phyloP scores from a whole-genome alignment of 2,888 invertebrate genomes.

The Andricus curvator region DNA sequence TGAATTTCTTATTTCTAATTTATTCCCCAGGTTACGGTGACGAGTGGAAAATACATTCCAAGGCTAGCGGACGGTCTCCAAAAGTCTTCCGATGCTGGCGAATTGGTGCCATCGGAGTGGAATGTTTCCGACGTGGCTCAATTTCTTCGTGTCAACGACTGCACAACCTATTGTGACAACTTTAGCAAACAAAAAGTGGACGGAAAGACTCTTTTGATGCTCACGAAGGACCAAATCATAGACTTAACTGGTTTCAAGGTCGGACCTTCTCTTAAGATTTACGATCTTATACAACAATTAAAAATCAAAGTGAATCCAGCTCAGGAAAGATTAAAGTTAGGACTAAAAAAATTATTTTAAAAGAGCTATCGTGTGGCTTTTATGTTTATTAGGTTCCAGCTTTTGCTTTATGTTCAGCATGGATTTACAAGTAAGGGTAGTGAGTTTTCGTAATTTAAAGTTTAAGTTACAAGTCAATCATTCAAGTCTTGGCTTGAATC shows the following conservation, averaged over 20 bases:
- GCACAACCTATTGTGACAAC: slow-evolving; percentile 82
- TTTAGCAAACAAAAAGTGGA: slow-evolving; percentile 85
- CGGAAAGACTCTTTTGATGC: slow-evolving; percentile 88
- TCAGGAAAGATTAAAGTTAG: slow-evolving; percentile 84
- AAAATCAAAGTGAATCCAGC: slow-evolving; percentile 91
- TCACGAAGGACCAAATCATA: slow-evolving; percentile 94
- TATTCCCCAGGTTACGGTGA: slow-evolving; percentile 77
- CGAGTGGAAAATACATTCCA: slow-evolving; percentile 81
- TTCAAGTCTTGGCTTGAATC: slow-evolving; percentile 41
- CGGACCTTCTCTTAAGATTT: slow-evolving; percentile 95
- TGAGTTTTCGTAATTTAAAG: slow-evolving; percentile 48
- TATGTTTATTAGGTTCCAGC: slow-evolving; percentile 58
- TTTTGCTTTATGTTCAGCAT: slow-evolving; percentile 66
- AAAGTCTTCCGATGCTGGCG: slow-evolving; percentile 80
- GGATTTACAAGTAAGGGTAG: slow-evolving; percentile 72
- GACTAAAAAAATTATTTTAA: slow-evolving; percentile 84
- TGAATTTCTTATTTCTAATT: not conserved
- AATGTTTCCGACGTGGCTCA: slow-evolving; percentile 91
- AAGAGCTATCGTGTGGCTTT: slow-evolving; percentile 60
- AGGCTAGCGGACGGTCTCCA: slow-evolving; percentile 79
- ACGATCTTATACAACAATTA: slow-evolving; percentile 93
- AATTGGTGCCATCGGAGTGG: slow-evolving; percentile 86
- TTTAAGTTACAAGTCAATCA: not conserved
- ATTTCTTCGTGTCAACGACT: slow-evolving; percentile 93
- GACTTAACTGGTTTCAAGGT: slow-evolving; percentile 95